A percentile compares a stretch with the other conserved stretches of the same genome.
phyloP scores from a whole-genome alignment of 1,140 invertebrate genomes.

The Drosophila pallidifrons region DNA sequence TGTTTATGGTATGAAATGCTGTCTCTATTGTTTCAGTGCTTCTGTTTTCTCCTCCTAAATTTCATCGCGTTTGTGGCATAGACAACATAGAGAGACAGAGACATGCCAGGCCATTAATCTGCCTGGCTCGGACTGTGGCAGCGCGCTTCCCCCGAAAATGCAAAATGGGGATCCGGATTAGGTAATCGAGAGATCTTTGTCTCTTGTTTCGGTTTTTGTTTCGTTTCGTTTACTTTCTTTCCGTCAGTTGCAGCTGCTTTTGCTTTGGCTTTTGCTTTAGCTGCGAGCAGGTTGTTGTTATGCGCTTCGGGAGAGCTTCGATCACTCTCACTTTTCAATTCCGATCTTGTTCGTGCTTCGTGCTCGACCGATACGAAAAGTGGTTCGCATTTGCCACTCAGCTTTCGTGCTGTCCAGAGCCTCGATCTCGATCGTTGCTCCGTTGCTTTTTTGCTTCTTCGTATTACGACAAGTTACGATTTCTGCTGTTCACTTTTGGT shows the following conservation, averaged over 20 bases:
- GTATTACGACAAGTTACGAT: background rate
- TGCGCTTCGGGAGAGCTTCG: conserved; percentile 9
- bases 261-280: no score
- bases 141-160: conserved; percentile 9
- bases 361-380: conserved; percentile 54
- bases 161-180: conserved; percentile 52
- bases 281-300: background rate
- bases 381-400: conserved; percentile 63
- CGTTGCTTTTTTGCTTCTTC: conserved; percentile 7
- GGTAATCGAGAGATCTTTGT: conserved; percentile 63
- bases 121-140: conserved; percentile 10
- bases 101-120: conserved; percentile 68
- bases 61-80: conserved; percentile 48
- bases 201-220: background rate
- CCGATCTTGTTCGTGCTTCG: background rate
- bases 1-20: conserved; percentile 7
- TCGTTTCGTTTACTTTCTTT: conserved; percentile 68
- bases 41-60: conserved; percentile 71
- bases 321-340: conserved; percentile 43
- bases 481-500: conserved; percentile 29
- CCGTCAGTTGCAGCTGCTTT: conserved; percentile 36
- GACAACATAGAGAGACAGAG: conserved; percentile 47
- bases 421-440: conserved; percentile 52
- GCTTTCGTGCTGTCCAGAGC: conserved; percentile 61
- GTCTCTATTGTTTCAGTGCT: conserved; percentile 51